Evolutionary conservation across 2,888 invertebrate species (phyloP).

Genomic region (Acanthosoma haemorrhoidale): DNA sequence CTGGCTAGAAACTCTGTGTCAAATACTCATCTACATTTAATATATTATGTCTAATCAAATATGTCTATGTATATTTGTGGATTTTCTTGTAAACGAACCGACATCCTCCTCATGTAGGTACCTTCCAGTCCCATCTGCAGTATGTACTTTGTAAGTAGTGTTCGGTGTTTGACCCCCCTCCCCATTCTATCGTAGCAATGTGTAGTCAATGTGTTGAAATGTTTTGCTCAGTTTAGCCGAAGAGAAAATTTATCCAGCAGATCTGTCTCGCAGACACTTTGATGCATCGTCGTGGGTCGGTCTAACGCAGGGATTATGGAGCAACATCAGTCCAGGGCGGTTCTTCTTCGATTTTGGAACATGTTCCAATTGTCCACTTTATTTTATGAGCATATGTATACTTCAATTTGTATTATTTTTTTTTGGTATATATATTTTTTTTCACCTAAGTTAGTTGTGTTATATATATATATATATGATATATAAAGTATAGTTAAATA

Average conservation of each 20-base stretch:
- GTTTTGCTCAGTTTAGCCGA: not conserved
- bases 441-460: not conserved
- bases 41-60: not conserved
- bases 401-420: conserved; percentile 1
- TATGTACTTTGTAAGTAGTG: not conserved
- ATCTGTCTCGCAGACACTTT: too few species aligned
- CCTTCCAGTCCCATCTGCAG: too few species aligned
- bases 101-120: not conserved
- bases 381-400: not conserved
- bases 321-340: not conserved
- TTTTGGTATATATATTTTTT: not conserved
- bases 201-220: too few species aligned
- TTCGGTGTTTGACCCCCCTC: not conserved
- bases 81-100: not conserved
- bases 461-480: not conserved
- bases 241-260: not conserved
- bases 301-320: not conserved
- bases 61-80: not conserved
- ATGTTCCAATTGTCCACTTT: not conserved
- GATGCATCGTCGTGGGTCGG: not conserved
- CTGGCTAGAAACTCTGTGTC: conserved; percentile 2
- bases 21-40: not conserved
- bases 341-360: not conserved
- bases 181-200: too few species aligned
- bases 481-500: too few species aligned